Conservation (phyloP, 2,113 vertebrate species). For the Oophaga pumilio region DNA sequence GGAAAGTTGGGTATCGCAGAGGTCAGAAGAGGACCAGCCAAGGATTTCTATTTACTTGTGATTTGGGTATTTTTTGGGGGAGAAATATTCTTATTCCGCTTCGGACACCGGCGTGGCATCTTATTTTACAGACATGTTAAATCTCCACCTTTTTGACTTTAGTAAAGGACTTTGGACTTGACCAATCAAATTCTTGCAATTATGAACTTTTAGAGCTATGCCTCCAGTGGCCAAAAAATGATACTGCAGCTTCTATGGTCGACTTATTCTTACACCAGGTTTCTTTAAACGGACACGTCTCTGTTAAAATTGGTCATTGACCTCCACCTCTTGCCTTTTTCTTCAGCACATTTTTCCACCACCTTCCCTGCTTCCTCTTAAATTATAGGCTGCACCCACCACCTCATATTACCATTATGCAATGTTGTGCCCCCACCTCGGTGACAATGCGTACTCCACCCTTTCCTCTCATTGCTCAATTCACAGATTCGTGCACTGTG, state of each 20-base stretch:
- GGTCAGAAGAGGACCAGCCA: no score
- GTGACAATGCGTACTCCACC: neutral
- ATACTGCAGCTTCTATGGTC: neutral
- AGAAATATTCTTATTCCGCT: neutral
- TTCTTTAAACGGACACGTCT: neutral
- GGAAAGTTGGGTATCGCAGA: neutral
- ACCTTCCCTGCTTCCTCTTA: neutral
- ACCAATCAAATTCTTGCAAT: no score
- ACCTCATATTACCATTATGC: neutral
- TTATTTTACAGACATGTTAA: constrained; percentile 1
- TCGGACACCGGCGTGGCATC: neutral
- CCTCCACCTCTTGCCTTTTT: neutral
- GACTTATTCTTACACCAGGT: no score
- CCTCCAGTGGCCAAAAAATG: neutral
- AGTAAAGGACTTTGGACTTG: constrained; percentile 24
- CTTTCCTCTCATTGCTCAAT: constrained; percentile 20
- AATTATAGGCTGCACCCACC: neutral
- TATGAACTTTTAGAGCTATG: neutral
- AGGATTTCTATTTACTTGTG: no score
- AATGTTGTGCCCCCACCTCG: neutral
- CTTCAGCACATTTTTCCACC: neutral
- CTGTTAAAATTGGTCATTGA: neutral
- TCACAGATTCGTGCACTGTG: neutral
- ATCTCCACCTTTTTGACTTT: neutral
- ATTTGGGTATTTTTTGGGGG: neutral